Evolutionary conservation across 1,140 invertebrate genomes (phyloP).

Genomic region (Lepidurus apus): DNA sequence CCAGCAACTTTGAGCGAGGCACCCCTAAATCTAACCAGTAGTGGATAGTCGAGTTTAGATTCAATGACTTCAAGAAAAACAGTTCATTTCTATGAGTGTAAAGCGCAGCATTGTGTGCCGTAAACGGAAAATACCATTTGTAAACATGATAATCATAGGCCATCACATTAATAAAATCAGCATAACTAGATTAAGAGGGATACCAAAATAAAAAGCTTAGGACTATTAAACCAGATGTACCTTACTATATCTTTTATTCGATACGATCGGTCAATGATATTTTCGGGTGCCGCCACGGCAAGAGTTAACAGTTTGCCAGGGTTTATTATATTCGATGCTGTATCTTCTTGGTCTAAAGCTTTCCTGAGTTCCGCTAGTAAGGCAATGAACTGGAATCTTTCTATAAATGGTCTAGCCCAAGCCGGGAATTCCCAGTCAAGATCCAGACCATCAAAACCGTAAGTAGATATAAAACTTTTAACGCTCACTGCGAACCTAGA

Average conservation of each 20-base stretch:
- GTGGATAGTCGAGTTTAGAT: conserved; percentile 73
- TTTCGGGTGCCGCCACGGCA: conserved; percentile 67
- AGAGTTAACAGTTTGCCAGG: conserved; percentile 58
- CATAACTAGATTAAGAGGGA: conserved; percentile 51
- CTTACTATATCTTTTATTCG: conserved; percentile 66
- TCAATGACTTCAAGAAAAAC: conserved; percentile 63
- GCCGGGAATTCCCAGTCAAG: conserved; percentile 84
- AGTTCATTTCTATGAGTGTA: conserved; percentile 55
- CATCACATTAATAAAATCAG: conserved; percentile 84
- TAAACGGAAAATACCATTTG: conserved; percentile 66
- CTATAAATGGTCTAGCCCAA: conserved; percentile 53
- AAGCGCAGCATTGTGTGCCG: conserved; percentile 74
- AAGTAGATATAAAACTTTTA: conserved; percentile 54
- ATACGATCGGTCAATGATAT: conserved; percentile 67
- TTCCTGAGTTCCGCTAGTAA: conserved; percentile 61
- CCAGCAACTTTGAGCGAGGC: conserved; percentile 71
- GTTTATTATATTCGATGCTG: conserved; percentile 52
- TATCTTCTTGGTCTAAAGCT: background rate
- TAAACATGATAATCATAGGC: conserved; percentile 83
- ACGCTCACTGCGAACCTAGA: conserved; percentile 62
- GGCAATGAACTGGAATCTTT: conserved; percentile 61
- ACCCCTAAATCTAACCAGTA: conserved; percentile 76
- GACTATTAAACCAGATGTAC: conserved; percentile 46
- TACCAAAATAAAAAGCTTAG: background rate
- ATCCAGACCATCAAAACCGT: conserved; percentile 71